Evolutionary conservation across 1,140 invertebrate genomes (phyloP).

Genomic region (Thaumatotibia leucotreta): DNA sequence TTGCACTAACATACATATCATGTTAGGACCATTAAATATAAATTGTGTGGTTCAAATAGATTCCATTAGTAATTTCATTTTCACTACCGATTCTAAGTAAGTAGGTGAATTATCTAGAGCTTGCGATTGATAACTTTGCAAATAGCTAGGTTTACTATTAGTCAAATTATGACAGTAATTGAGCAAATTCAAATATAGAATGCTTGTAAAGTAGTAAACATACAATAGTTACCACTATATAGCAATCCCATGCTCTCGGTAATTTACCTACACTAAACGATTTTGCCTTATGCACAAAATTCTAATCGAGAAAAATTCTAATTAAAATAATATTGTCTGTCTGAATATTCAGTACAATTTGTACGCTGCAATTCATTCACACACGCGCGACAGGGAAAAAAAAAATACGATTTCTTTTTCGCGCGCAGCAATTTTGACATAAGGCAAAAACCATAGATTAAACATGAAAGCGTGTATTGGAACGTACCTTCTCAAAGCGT

Average conservation of each 20-base stretch:
- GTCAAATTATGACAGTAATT: no score
- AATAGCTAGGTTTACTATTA: no score
- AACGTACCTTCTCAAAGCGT: constrained; percentile 78
- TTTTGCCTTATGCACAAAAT: background rate
- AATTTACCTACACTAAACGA: no score
- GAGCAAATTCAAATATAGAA: no score
- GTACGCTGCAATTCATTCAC: background rate
- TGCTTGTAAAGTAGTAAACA: no score
- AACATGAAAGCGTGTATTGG: background rate
- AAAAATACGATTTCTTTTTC: background rate
- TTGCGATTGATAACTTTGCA: no score
- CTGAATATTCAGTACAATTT: background rate
- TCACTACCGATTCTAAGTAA: background rate
- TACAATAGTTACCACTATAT: no score
- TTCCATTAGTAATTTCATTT: background rate
- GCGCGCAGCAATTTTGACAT: background rate
- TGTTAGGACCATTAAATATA: background rate
- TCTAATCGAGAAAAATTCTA: background rate
- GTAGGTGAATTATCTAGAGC: no score
- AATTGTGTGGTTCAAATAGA: background rate
- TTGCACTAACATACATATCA: background rate
- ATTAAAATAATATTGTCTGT: background rate
- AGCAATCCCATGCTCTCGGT: no score
- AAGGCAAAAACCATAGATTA: background rate
- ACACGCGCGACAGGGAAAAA: background rate